A percentile compares a stretch with the other conserved stretches of the same genome.
These are phyloP conservation scores for Corticium candelabrum DNA, from an alignment of 37 sponge, comb jelly and placozoan genomes.

Conservation along the genomic window DNA sequence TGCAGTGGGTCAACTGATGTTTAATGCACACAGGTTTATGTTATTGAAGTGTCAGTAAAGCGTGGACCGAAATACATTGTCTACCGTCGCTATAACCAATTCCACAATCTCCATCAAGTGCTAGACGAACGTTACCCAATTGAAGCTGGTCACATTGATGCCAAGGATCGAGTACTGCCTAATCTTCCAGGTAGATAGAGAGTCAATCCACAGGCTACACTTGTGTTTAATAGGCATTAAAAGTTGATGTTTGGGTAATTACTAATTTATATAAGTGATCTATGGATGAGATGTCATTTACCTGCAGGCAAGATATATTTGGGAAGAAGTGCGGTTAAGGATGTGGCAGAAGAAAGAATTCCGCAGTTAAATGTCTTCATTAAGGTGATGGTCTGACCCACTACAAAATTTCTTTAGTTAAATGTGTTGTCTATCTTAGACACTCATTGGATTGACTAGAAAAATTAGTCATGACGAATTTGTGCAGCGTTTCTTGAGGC, in stretches of 20 bases:
- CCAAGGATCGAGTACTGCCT: conserved; percentile 51
- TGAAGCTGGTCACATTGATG: conserved; percentile 61
- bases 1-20: too few species aligned
- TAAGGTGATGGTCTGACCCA: too few species aligned
- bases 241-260: too few species aligned
- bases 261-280: background rate
- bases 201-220: background rate
- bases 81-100: conserved; percentile 59
- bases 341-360: conserved; percentile 61
- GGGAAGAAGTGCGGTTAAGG: conserved; percentile 67
- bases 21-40: conserved; percentile 33
- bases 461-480: background rate
- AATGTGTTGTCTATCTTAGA: background rate
- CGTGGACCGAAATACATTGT: conserved; percentile 42
- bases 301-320: conserved; percentile 46
- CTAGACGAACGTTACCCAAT: conserved; percentile 70
- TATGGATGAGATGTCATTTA: background rate
- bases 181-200: conserved; percentile 45
- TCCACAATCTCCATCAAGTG: conserved; percentile 44
- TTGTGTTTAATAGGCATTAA: too few species aligned
- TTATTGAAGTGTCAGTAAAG: conserved; percentile 43
- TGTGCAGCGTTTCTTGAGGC: background rate
- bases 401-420: background rate
- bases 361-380: conserved; percentile 59
- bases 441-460: too few species aligned